These are phyloP conservation scores for Drosophila pachea DNA, from an alignment of 1,140 invertebrate species.

Conservation along the genomic window DNA sequence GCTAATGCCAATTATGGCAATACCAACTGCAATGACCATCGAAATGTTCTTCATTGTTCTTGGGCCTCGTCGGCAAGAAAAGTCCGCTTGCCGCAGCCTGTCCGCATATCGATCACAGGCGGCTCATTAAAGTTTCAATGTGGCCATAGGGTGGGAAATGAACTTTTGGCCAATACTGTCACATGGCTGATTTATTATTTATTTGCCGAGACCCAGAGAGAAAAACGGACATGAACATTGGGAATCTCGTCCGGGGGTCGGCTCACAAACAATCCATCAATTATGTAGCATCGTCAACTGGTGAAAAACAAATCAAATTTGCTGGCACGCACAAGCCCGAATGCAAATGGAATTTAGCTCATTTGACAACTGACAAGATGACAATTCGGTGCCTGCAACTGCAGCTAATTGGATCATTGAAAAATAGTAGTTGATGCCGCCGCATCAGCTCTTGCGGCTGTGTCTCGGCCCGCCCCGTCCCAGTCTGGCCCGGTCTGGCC, in stretches of 20 bases:
- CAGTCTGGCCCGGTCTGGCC: not conserved
- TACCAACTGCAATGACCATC: too few species aligned
- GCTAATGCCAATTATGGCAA: too few species aligned
- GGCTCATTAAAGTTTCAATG: slow-evolving; percentile 52
- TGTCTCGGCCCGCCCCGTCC: not conserved
- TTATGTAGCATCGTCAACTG: slow-evolving; percentile 47
- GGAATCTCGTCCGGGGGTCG: slow-evolving; percentile 4
- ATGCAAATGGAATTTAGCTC: slow-evolving; percentile 23
- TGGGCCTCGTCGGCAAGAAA: too few species aligned
- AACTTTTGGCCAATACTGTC: slow-evolving; percentile 46
- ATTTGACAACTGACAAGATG: slow-evolving; percentile 54
- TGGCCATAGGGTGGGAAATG: slow-evolving; percentile 16
- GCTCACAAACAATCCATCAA: slow-evolving; percentile 53
- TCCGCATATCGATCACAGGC: slow-evolving; percentile 37
- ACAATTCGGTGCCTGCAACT: slow-evolving; percentile 33
- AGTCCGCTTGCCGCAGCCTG: too few species aligned
- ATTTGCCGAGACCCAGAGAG: slow-evolving; percentile 31
- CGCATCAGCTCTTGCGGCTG: slow-evolving; percentile 15
- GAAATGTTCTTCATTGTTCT: too few species aligned
- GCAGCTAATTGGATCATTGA: slow-evolving; percentile 53
- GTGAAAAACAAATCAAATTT: slow-evolving; percentile 52
- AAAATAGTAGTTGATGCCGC: slow-evolving; percentile 51
- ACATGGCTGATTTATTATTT: slow-evolving; percentile 61
- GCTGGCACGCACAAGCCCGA: slow-evolving; percentile 9
- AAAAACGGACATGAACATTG: slow-evolving; percentile 21